Conservation (phyloP, 2,797 vertebrate genomes). For the Trachurus trachurus region DNA sequence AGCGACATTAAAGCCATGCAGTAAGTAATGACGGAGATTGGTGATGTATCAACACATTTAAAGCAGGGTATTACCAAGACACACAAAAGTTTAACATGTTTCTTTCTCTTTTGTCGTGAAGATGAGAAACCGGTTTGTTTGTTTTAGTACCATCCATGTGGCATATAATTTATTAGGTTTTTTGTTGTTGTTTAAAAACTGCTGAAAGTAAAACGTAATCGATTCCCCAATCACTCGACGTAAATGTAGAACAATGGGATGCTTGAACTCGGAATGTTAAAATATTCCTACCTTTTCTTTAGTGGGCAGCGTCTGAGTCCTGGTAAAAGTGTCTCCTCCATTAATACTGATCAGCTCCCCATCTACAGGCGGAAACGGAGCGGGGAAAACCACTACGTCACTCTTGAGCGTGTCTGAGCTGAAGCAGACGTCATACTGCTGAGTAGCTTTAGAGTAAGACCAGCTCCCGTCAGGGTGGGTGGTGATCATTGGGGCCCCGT, state of each 20-base stretch:
- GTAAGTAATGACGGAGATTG: neutral
- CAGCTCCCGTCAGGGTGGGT: no score
- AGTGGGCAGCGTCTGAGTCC: conserved; percentile 62
- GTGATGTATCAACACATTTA: neutral
- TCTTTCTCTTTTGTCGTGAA: neutral
- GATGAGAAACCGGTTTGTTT: neutral
- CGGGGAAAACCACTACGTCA: no score
- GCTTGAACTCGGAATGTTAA: neutral
- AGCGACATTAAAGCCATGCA: neutral
- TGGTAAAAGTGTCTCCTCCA: no score
- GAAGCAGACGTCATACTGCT: no score
- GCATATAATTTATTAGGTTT: neutral
- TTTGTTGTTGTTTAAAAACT: neutral
- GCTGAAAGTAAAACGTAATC: no score
- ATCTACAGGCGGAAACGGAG: no score
- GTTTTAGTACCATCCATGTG: no score
- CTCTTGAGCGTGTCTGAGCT: no score
- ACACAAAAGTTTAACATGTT: neutral
- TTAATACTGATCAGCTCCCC: no score
- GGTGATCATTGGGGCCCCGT: no score
- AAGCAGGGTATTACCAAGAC: neutral
- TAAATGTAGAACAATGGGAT: neutral
- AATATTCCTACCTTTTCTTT: conserved; percentile 60
- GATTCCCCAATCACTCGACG: neutral
- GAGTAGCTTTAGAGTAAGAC: no score